These are phyloP conservation scores for Alauda arvensis DNA, from an alignment of 2,797 vertebrate genomes.

Conservation along the genomic window DNA sequence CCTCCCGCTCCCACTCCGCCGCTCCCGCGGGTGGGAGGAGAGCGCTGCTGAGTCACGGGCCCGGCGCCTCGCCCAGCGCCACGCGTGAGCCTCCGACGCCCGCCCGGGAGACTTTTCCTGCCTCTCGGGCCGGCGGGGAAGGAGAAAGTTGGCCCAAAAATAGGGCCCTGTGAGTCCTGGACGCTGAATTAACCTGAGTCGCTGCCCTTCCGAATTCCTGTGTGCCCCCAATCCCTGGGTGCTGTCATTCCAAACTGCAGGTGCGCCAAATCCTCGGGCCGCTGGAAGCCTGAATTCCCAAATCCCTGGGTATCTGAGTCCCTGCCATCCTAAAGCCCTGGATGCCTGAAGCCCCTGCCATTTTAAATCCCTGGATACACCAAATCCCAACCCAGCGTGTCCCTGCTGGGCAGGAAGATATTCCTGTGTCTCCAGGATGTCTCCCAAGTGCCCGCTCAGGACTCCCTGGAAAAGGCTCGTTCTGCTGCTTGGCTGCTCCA, in stretches of 20 bases:
- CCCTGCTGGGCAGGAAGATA: background rate
- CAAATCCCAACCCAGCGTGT: accelerated
- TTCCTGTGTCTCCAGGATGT: accelerated
- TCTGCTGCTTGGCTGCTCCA: background rate
- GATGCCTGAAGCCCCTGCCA: background rate
- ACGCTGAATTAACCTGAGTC: background rate
- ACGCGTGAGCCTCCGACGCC: background rate
- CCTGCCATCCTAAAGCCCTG: background rate
- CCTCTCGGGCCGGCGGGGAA: accelerated
- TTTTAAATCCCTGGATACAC: background rate
- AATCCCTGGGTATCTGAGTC: accelerated
- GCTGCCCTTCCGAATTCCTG: background rate
- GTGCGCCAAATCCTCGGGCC: background rate
- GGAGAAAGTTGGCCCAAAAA: background rate
- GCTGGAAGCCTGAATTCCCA: accelerated
- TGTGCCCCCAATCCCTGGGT: background rate
- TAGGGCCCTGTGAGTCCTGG: accelerated
- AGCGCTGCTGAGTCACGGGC: slow-evolving; percentile 31
- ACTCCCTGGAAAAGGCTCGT: background rate
- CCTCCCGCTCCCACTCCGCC: background rate
- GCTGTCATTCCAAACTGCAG: background rate
- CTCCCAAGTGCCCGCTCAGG: background rate
- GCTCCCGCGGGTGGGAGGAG: slow-evolving; percentile 3
- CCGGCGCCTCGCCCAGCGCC: background rate
- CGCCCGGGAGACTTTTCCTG: background rate